Base-by-base conservation (phyloP, 2,113 vertebrate species). In the Isichthys henryi region DNA sequence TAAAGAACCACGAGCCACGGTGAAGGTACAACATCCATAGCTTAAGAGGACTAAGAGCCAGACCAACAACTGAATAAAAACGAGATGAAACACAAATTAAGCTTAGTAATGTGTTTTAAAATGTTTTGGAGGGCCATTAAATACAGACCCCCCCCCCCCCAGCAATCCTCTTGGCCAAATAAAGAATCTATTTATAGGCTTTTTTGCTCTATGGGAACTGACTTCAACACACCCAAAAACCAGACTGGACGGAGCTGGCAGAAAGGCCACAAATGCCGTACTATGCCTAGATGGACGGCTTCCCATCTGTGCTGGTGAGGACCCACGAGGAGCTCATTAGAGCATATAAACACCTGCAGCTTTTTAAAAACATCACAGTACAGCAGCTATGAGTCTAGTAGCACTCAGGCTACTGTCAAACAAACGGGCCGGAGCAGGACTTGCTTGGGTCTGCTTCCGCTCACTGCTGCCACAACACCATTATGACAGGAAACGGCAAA, bases 321-420 rank as follows among this genome's bases (percentile, higher is more conserved):
- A 87, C n/a, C 31, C 5, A 91, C 11, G 46, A 74, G n/a, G 27
- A n/a, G 35, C 49, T 39, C 10, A 6, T 88, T 83, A 88, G 7
- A 86, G 89, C 48, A 89, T 56, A 39, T 91, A 89, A 89, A 70
- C 17, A 58, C 85, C 45, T 86, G 52, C 84, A 62, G 56, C 70
- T 88, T 77, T 86, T 90, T 88, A 91, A 91, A 56, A 58, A 89
- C 46, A 91, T 91, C 39, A 74, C 88, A 52, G 86, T 48, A 15
- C 46, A 31, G 84, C 83, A 58, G 74, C 56, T 90, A 83, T 11
- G 89, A 46, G 0, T 8, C 82, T 88, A 88, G 88, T 80, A 13
- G 87, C 74, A 66, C 45, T 90, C 90, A 6, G 11, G 31, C 90
- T n/a, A 53, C 46, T 11, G 77, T 7, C 19, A 82, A 56, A 90